Percentiles rank a stretch among this genome's conserved stretches.
phyloP scores from a whole-genome alignment of 2,888 invertebrate species.

The Orchestes rusci region DNA sequence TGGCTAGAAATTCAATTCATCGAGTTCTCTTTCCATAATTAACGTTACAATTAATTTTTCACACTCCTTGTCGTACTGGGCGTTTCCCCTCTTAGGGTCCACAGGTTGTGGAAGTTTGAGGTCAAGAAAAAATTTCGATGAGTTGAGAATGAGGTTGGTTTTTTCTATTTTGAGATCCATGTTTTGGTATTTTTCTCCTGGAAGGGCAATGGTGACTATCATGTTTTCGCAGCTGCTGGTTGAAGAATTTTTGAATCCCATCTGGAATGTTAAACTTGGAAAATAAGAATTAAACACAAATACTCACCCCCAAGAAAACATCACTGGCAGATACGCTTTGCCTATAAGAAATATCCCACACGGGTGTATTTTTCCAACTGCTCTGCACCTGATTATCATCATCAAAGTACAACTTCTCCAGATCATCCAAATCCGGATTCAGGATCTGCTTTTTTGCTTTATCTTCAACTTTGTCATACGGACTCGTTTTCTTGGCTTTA shows the following conservation, averaged over 20 bases:
- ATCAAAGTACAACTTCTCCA: slow-evolving; percentile 26
- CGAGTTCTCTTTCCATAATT: slow-evolving; percentile 71
- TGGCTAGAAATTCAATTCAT: slow-evolving; percentile 84
- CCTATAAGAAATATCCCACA: slow-evolving; percentile 74
- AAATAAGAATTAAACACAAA: neutral
- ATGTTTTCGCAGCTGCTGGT: slow-evolving; percentile 59
- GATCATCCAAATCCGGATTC: slow-evolving; percentile 43
- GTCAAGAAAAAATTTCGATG: slow-evolving; percentile 60
- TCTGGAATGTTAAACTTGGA: slow-evolving; percentile 26
- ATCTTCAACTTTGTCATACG: too few species aligned
- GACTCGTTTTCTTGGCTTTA: too few species aligned
- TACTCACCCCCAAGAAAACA: slow-evolving; percentile 68
- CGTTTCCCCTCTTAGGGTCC: slow-evolving; percentile 72
- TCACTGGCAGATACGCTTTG: slow-evolving; percentile 82
- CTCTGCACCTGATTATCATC: slow-evolving; percentile 42
- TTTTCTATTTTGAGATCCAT: slow-evolving; percentile 64
- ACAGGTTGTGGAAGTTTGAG: slow-evolving; percentile 75
- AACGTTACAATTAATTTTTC: slow-evolving; percentile 65
- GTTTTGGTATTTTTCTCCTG: slow-evolving; percentile 67
- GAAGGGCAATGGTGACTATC: slow-evolving; percentile 67
- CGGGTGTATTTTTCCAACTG: slow-evolving; percentile 60
- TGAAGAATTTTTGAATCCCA: slow-evolving; percentile 36
- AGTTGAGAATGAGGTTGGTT: slow-evolving; percentile 54
- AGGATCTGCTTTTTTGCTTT: too few species aligned
- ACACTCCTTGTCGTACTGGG: slow-evolving; percentile 65